Percentiles rank a stretch among this genome's conserved stretches.
phyloP scores from a whole-genome alignment of 2,888 invertebrate genomes.

The Capitulum mitella region DNA sequence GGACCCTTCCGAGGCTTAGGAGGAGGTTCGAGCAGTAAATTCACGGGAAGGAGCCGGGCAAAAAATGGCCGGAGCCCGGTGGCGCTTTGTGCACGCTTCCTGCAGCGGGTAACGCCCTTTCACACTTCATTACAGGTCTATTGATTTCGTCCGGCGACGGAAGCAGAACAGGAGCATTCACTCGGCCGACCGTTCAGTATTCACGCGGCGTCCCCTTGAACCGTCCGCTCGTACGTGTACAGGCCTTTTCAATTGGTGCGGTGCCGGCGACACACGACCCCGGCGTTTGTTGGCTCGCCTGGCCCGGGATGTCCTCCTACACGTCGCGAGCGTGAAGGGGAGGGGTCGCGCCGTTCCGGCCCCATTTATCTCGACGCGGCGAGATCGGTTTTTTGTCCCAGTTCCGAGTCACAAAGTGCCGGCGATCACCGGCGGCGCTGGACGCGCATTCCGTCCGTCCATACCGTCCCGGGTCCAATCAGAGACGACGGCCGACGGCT shows the following conservation, averaged over 20 bases:
- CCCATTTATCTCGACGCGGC: background rate
- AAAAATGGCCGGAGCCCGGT: background rate
- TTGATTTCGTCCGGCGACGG: background rate
- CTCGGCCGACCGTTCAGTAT: background rate
- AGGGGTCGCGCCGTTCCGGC: background rate
- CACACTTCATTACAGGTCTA: constrained; percentile 4
- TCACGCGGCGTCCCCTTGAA: background rate
- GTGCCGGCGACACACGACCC: background rate
- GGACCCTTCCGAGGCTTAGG: too few relatives aligned
- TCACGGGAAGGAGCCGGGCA: background rate
- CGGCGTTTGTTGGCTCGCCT: background rate
- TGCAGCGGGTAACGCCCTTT: background rate
- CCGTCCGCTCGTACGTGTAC: background rate
- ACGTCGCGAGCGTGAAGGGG: background rate
- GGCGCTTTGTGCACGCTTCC: constrained; percentile 10
- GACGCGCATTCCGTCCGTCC: too few relatives aligned
- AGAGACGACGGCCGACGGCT: too few relatives aligned
- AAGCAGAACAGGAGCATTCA: background rate
- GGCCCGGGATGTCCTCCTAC: background rate
- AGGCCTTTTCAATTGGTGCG: background rate
- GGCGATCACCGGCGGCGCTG: too few relatives aligned
- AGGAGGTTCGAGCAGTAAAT: background rate
- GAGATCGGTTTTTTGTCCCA: too few relatives aligned
- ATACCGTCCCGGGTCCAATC: too few relatives aligned
- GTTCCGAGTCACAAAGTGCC: too few relatives aligned